A percentile compares a stretch with the other conserved stretches of the same genome.
Evolutionary conservation across 2,888 invertebrate genomes (phyloP).

Genomic region (Troglohyphantes excavatus): DNA sequence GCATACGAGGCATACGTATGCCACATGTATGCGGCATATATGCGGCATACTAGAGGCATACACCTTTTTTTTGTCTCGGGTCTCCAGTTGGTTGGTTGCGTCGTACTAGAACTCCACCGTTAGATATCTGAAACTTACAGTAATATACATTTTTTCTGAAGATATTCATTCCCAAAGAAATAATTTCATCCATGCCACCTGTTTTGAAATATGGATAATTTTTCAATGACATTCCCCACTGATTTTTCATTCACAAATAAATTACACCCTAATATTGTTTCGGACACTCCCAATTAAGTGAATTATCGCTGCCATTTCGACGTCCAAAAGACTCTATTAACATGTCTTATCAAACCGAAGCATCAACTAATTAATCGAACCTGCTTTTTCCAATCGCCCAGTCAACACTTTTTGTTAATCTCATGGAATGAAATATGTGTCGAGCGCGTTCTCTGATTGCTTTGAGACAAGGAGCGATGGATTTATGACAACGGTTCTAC

Average conservation of each 20-base stretch:
- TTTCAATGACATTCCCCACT: not conserved
- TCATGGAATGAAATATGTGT: not conserved
- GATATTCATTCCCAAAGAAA: too few relatives aligned
- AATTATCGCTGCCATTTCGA: not conserved
- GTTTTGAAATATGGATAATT: not conserved
- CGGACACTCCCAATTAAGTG: not conserved
- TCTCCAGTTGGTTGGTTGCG: too few relatives aligned
- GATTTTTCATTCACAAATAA: not conserved
- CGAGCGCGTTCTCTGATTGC: not conserved
- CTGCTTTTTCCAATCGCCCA: constrained; percentile 14
- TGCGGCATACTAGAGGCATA: too few relatives aligned
- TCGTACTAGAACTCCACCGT: too few relatives aligned
- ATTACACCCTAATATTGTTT: not conserved
- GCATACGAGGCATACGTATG: too few relatives aligned
- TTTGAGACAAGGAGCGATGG: not conserved
- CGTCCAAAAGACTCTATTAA: not conserved
- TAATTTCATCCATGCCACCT: not conserved
- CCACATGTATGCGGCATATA: too few relatives aligned
- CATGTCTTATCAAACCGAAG: constrained; percentile 15
- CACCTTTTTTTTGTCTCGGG: too few relatives aligned
- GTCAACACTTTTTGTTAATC: constrained; percentile 29
- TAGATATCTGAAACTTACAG: too few relatives aligned
- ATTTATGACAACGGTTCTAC: constrained; percentile 15
- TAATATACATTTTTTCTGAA: too few relatives aligned
- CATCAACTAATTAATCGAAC: constrained; percentile 38